Conservation (phyloP, 2,888 invertebrate genomes). For the Pteria penguin region DNA sequence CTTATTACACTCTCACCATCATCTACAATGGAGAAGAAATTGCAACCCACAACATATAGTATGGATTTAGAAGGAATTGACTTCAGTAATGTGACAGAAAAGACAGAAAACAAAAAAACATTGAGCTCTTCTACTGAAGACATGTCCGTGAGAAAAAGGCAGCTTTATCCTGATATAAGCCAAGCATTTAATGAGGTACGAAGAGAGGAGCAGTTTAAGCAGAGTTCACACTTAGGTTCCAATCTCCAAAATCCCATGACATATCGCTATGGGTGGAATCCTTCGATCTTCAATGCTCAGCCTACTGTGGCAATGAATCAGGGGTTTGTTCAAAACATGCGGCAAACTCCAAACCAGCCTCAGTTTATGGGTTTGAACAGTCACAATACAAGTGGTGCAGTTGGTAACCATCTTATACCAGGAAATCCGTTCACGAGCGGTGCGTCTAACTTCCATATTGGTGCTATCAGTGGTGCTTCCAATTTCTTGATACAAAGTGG, state of each 20-base stretch:
- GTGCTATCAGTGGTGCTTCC: not conserved
- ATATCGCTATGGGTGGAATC: slow-evolving; percentile 7
- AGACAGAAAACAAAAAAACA: slow-evolving; percentile 14
- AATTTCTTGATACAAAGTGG: not conserved
- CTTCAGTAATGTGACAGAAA: slow-evolving; percentile 45
- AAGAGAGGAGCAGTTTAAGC: slow-evolving; percentile 18
- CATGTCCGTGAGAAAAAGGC: slow-evolving; percentile 32
- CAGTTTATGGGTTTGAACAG: not conserved
- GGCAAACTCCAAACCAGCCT: too few species aligned
- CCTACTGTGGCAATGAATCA: not conserved
- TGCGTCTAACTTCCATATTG: not conserved
- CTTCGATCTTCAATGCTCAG: not conserved
- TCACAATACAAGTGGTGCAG: not conserved
- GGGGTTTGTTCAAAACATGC: too few species aligned
- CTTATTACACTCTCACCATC: slow-evolving; percentile 50
- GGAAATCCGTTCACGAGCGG: not conserved
- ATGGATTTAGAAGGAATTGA: slow-evolving; percentile 68
- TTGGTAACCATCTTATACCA: not conserved
- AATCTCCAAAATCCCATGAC: slow-evolving; percentile 35
- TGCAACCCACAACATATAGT: slow-evolving; percentile 36
- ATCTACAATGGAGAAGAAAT: slow-evolving; percentile 10
- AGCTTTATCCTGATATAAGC: slow-evolving; percentile 70
- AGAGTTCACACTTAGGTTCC: slow-evolving; percentile 38
- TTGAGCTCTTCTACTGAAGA: slow-evolving; percentile 49
- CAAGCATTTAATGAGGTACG: slow-evolving; percentile 63